Conservation (phyloP, 2,888 invertebrate genomes). For the Drosophila conformis region DNA sequence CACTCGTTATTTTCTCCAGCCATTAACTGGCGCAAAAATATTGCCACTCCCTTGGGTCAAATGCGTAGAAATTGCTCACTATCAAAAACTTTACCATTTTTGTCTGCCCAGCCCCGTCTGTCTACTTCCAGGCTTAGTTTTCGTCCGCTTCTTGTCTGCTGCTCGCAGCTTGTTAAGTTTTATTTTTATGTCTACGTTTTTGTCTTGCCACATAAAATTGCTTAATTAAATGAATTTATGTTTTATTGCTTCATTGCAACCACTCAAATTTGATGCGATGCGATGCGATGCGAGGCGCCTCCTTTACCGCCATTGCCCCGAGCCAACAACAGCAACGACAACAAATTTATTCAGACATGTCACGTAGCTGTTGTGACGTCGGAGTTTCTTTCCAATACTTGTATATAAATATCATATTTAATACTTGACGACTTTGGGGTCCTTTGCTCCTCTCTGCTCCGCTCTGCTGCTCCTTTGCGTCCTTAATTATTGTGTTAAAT, state of each 20-base stretch:
- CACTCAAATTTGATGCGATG: constrained; percentile 49
- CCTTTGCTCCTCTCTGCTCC: neutral
- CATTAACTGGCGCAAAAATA: constrained; percentile 61
- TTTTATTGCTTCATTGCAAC: constrained; percentile 65
- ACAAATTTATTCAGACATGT: constrained; percentile 66
- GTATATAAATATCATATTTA: constrained; percentile 27
- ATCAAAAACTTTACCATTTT: constrained; percentile 50
- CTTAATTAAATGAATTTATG: constrained; percentile 78
- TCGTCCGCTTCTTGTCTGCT: neutral
- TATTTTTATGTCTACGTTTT: constrained; percentile 57
- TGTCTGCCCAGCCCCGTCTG: neutral
- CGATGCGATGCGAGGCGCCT: constrained; percentile 14
- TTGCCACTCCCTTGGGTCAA: constrained; percentile 67
- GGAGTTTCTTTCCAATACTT: constrained; percentile 26
- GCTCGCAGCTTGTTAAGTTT: constrained; percentile 50
- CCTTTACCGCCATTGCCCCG: neutral
- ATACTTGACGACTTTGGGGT: constrained; percentile 4
- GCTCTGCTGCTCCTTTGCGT: constrained; percentile 6
- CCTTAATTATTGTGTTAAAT: constrained; percentile 54
- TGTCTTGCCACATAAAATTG: constrained; percentile 63
- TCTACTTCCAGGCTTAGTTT: neutral
- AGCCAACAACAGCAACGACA: constrained; percentile 8
- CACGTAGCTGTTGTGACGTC: constrained; percentile 53
- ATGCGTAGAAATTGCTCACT: constrained; percentile 69
- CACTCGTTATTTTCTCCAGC: constrained; percentile 24